Conservation (phyloP, 2,113 vertebrate genomes). For the Crotalus tigris region DNA sequence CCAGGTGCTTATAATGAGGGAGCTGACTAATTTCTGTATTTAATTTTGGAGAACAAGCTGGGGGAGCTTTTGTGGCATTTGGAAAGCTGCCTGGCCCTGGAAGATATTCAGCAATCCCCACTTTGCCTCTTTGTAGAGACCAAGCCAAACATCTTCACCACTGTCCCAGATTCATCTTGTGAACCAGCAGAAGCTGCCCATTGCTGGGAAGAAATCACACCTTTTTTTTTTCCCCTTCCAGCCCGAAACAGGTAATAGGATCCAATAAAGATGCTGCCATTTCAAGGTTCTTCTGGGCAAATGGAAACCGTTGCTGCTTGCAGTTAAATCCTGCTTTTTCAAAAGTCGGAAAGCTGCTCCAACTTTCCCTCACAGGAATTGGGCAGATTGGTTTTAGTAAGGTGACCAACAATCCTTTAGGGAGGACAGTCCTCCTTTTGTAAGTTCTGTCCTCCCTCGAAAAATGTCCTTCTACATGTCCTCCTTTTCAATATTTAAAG, state of each 20-base stretch:
- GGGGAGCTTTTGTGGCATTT: constrained; percentile 1
- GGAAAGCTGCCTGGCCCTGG: constrained; percentile 15
- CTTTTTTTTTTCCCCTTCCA: not conserved
- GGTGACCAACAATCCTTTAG: too few relatives aligned
- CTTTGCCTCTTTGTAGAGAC: not conserved
- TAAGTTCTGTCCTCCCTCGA: too few relatives aligned
- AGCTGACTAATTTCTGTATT: constrained; percentile 27
- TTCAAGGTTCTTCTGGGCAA: not conserved
- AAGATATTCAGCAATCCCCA: not conserved
- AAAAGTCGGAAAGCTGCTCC: not conserved
- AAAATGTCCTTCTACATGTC: too few relatives aligned
- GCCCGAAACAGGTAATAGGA: not conserved
- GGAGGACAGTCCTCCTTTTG: too few relatives aligned
- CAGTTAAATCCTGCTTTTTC: not conserved
- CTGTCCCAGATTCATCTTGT: not conserved
- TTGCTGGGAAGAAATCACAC: not conserved
- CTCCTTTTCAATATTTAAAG: too few relatives aligned
- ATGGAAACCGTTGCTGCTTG: not conserved
- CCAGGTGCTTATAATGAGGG: constrained; percentile 26
- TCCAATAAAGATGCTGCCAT: not conserved
- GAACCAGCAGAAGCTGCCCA: not conserved
- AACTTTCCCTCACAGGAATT: not conserved
- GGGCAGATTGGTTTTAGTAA: not conserved
- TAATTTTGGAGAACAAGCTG: constrained; percentile 15
- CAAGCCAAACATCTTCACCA: not conserved